These are phyloP conservation scores for Hyppa rectilinea DNA, from an alignment of 2,888 invertebrate species.

Conservation along the genomic window DNA sequence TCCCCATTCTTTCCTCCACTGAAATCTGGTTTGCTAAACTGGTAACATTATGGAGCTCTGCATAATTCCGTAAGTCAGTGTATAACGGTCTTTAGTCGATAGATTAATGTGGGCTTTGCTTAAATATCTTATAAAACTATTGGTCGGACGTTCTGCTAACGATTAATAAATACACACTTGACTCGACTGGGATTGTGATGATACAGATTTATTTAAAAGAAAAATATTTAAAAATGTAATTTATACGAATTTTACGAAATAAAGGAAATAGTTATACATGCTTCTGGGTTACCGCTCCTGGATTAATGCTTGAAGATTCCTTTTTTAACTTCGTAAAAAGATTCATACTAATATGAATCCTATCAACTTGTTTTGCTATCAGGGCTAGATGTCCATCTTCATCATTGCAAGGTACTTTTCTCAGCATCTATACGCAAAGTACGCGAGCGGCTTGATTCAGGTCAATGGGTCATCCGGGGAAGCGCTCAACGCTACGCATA, in stretches of 20 bases:
- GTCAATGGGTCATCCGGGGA: slow-evolving; percentile 48
- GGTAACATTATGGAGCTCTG: slow-evolving; percentile 47
- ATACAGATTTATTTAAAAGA: slow-evolving; percentile 1
- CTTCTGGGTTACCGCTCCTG: not conserved
- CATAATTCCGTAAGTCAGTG: slow-evolving; percentile 53
- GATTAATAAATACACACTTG: slow-evolving; percentile 9
- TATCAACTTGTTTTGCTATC: not conserved
- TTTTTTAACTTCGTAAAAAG: not conserved
- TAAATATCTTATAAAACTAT: not conserved
- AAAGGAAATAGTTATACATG: no score
- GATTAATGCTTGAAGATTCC: not conserved
- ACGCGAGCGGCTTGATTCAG: slow-evolving; percentile 34
- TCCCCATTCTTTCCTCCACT: slow-evolving; percentile 39
- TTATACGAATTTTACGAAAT: no score
- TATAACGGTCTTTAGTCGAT: slow-evolving; percentile 26
- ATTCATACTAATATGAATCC: not conserved
- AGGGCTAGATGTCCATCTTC: not conserved
- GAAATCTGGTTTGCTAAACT: slow-evolving; percentile 52
- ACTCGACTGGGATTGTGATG: not conserved
- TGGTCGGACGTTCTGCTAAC: not conserved
- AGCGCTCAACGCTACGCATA: slow-evolving; percentile 23
- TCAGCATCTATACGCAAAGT: not conserved
- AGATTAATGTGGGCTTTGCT: slow-evolving; percentile 17
- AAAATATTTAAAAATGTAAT: no score
- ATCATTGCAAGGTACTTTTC: not conserved